Evolutionary conservation across 2,888 invertebrate species (phyloP), one percentile per base, ranked within the genome.

Genomic region (Orchesella flavescens): DNA sequence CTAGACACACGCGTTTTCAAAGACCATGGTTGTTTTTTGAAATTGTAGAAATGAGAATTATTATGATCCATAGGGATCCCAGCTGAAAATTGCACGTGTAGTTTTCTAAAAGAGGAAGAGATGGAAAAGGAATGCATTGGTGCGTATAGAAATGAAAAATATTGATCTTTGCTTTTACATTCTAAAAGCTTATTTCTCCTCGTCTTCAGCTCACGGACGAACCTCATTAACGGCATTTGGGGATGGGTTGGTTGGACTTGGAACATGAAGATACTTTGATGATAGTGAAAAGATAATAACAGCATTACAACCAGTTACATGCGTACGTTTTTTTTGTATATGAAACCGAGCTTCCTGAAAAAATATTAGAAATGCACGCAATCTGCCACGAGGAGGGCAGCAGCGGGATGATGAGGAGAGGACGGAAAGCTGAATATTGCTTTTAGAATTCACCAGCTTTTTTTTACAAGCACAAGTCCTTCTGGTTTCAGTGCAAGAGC

Each of bases 291-390:
- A 74, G 74, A 74, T 74, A 74, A 74, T 74, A 74, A 74, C 74
- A 74, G 74, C 15, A 63, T 74, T 74, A 34, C 73, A 61, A 61
- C 44, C 19, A 23, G 73, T 74, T 74, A 74, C 74, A 74, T 63
- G 74, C 23, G 63, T 55, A 24, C 49, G 23, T 49, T 65, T 43
- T 17, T 71, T 53, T 71, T 34, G 71, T 68, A 19, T 17, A 17
- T 46, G 21, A n/a, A 21, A 17, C 46, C 7, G 23, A 69, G 55
- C 24, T 53, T 13, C 49, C 21, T 21, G 17, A 34, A 49, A 46
- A 73, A 74, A 74, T 74, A 74, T 63, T 71, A 74, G 17, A 74
- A 44, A 17, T 74, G 74, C 74, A 74, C 74, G 74, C 74, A 74
- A 74, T 73, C 43, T 24, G 71, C 59, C 59, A 59, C 34, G 34